Conservation (phyloP, 2,797 vertebrate genomes). For the Alcedo atthis region DNA sequence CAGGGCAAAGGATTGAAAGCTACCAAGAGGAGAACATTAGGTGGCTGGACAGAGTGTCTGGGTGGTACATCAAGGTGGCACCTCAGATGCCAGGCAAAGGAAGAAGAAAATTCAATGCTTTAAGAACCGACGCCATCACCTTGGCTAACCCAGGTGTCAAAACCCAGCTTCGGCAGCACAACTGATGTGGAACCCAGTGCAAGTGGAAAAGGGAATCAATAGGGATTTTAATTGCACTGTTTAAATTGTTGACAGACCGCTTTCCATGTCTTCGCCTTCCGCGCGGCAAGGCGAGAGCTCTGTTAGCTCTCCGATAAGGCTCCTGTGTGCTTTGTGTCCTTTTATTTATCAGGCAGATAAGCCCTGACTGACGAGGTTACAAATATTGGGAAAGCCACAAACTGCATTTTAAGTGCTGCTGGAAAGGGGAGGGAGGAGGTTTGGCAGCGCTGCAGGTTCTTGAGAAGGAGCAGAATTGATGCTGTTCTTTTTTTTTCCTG, state of each 20-base stretch:
- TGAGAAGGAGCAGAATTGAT: background rate
- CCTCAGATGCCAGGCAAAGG: background rate
- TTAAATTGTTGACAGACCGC: slow-evolving; percentile 31
- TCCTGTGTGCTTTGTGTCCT: slow-evolving; percentile 39
- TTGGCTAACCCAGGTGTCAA: background rate
- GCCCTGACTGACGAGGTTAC: slow-evolving; percentile 49
- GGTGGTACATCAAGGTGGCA: accelerated
- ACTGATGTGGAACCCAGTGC: background rate
- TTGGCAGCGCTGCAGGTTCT: background rate
- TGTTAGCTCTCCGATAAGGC: slow-evolving; percentile 45
- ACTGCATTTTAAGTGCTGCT: background rate
- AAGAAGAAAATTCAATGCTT: background rate
- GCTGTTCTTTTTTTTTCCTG: background rate
- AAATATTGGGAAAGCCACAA: slow-evolving; percentile 66
- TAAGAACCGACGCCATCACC: accelerated
- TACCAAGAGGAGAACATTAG: background rate
- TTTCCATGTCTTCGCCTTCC: slow-evolving; percentile 17
- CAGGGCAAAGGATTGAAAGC: background rate
- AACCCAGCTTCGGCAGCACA: background rate
- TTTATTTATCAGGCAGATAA: slow-evolving; percentile 64
- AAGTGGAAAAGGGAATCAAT: background rate
- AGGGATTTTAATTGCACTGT: background rate
- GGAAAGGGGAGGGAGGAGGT: background rate
- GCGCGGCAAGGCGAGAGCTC: background rate
- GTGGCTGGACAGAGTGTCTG: background rate